Evolutionary conservation across 2,888 invertebrate genomes (phyloP).

Genomic region (Sinodicranocentrus sp.): DNA sequence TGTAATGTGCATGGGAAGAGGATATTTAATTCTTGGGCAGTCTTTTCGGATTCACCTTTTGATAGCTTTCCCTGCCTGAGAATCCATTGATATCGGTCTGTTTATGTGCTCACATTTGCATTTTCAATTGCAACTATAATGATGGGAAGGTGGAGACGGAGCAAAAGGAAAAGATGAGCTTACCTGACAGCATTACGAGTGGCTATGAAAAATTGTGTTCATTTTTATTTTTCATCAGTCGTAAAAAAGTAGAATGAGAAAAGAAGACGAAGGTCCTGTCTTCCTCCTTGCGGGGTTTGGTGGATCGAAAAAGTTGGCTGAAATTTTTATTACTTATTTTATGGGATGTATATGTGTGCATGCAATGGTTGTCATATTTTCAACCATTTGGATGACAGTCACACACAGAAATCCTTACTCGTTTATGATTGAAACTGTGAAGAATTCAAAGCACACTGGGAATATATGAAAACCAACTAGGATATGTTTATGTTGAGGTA

Average conservation of each 20-base stretch:
- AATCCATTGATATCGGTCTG: not conserved
- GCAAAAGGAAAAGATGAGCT: conserved; percentile 40
- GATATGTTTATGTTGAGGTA: conserved; percentile 51
- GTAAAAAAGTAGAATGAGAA: conserved; percentile 32
- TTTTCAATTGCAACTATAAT: conserved; percentile 40
- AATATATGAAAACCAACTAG: conserved; percentile 8
- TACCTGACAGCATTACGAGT: conserved; percentile 58
- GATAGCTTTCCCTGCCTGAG: conserved; percentile 13
- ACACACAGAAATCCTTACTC: not conserved
- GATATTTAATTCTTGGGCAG: not conserved
- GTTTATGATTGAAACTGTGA: conserved; percentile 17
- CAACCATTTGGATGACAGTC: conserved; percentile 46
- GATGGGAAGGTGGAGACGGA: conserved; percentile 25
- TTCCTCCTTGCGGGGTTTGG: conserved; percentile 8
- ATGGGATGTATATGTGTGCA: conserved; percentile 22
- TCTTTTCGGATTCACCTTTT: conserved; percentile 18
- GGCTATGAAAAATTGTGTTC: conserved; percentile 58
- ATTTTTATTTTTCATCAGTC: conserved; percentile 61
- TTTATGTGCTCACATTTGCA: conserved; percentile 36
- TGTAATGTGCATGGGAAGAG: not conserved
- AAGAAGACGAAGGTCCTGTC: conserved; percentile 15
- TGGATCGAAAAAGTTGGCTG: conserved; percentile 21
- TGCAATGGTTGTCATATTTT: conserved; percentile 51
- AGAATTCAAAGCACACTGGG: conserved; percentile 16
- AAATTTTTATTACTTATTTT: conserved; percentile 57